Percentiles rank a stretch among this genome's conserved stretches.
Evolutionary conservation across 2,888 invertebrate genomes (phyloP).

Genomic region (Zootermopsis nevadensis): DNA sequence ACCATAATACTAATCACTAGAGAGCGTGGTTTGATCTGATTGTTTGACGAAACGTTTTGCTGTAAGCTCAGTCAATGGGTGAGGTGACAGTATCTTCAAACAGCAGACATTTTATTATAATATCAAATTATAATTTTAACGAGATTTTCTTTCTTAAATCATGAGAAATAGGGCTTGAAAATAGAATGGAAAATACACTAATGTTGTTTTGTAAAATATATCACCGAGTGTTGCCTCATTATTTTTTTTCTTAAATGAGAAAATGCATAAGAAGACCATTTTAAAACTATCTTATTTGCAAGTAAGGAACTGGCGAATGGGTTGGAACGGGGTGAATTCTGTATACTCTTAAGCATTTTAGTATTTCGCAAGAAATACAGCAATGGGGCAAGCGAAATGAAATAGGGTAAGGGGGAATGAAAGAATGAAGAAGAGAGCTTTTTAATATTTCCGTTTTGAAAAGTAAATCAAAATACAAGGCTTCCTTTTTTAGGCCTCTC

Average conservation of each 20-base stretch:
- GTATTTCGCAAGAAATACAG: conserved; percentile 8
- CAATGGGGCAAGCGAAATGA: conserved; percentile 23
- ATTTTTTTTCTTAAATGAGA: conserved; percentile 6
- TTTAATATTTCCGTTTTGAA: conserved; percentile 43
- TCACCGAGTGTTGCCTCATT: background rate
- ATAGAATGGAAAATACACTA: background rate
- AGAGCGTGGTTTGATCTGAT: too few relatives aligned
- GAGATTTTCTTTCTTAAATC: too few relatives aligned
- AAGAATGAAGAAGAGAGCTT: conserved; percentile 41
- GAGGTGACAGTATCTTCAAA: too few relatives aligned
- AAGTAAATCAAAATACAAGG: conserved; percentile 44
- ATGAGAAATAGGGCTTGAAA: too few relatives aligned
- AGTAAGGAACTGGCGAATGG: background rate
- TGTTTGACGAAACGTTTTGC: too few relatives aligned
- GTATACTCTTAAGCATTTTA: background rate
- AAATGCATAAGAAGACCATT: conserved; percentile 2
- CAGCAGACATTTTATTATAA: too few relatives aligned
- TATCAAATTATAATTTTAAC: too few relatives aligned
- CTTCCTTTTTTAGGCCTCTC: conserved; percentile 39
- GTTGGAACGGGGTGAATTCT: background rate
- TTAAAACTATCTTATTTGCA: conserved; percentile 2
- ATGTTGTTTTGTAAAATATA: background rate
- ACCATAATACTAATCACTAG: too few relatives aligned
- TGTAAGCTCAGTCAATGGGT: too few relatives aligned
- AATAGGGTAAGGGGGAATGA: conserved; percentile 25